Evolutionary conservation across 2,797 vertebrate species (phyloP), one percentile per base, ranked within the genome.

Genomic region (Cirrhinus molitorella): DNA sequence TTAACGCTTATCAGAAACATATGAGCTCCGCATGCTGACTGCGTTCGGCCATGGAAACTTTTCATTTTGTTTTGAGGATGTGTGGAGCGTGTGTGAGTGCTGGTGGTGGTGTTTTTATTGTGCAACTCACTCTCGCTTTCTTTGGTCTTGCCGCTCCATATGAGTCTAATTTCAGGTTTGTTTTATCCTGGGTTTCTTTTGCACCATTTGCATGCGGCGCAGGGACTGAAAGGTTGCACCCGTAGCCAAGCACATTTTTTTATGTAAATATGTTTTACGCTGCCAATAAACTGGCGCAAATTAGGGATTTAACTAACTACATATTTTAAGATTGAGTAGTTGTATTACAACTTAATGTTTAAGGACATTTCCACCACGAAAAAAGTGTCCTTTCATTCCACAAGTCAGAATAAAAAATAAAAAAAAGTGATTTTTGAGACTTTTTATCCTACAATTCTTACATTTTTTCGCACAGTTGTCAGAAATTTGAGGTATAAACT

Each of bases 1-100:
- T 91, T 91, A 76, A 77, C 80, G 91, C 91, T 94, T 91, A 94
- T 95, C 91, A 92, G 88, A 94, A 94, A 91, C 93, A 94, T 91
- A 91, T 94, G 93, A 88, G 86, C 90, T 73, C 73, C 81, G 87
- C 82, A 89, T 88, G 88, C 84, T 91, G 89, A 92, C 86, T 86
- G 85, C 89, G 84, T 88, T 87, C 87, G 89, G 89, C 88, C 90
- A 87, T 91, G 85, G 75, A 87, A 83, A 91, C 83, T 90, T 90
- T 85, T 86, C 86, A 91, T 92, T 92, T 91, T 92, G 83, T 76
- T 76, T 79, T 61, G 43, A 79, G 75, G 79, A 75, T 31, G 19
- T 59, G 75, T 79, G 59, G 61, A 81, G 45, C 72, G 57, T 78
- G 53, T 85, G 83, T 34, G 71, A 79, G 78, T 79, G 65, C 71